phyloP scores from a whole-genome alignment of 2,888 invertebrate genomes.

The Drosophila algonquin region DNA sequence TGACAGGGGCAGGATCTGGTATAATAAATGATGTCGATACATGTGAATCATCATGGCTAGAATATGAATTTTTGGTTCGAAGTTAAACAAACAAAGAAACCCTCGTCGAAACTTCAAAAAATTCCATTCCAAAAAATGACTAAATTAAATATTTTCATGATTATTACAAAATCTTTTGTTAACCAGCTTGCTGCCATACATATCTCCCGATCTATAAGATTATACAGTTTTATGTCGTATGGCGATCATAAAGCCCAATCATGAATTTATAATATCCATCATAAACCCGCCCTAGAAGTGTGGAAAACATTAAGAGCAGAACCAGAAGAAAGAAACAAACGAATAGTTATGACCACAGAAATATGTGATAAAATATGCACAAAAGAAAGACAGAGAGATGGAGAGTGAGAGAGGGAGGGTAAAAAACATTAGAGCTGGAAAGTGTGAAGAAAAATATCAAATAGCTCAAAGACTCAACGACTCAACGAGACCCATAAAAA shows the following conservation, averaged over 20 bases:
- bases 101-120: neutral
- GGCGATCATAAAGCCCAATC: slow-evolving; percentile 60
- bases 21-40: slow-evolving; percentile 16
- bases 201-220: slow-evolving; percentile 35
- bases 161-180: slow-evolving; percentile 24
- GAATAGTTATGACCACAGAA: slow-evolving; percentile 40
- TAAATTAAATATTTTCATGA: slow-evolving; percentile 33
- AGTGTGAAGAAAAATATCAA: slow-evolving; percentile 77
- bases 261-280: slow-evolving; percentile 71
- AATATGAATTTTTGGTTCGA: too few species aligned
- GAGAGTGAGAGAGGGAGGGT: neutral
- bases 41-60: neutral
- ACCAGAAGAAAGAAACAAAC: slow-evolving; percentile 29
- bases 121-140: slow-evolving; percentile 22
- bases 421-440: slow-evolving; percentile 43
- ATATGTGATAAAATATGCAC: slow-evolving; percentile 54
- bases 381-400: neutral
- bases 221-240: slow-evolving; percentile 41
- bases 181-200: slow-evolving; percentile 1
- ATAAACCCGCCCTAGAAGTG: slow-evolving; percentile 65
- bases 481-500: slow-evolving; percentile 20
- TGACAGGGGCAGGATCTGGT: slow-evolving; percentile 17
- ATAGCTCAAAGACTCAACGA: slow-evolving; percentile 56
- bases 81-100: neutral
- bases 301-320: slow-evolving; percentile 68